A percentile compares a stretch with the other conserved stretches of the same genome.
Conservation (phyloP, 2,113 vertebrate species). For the Salvelinus sp. region DNA sequence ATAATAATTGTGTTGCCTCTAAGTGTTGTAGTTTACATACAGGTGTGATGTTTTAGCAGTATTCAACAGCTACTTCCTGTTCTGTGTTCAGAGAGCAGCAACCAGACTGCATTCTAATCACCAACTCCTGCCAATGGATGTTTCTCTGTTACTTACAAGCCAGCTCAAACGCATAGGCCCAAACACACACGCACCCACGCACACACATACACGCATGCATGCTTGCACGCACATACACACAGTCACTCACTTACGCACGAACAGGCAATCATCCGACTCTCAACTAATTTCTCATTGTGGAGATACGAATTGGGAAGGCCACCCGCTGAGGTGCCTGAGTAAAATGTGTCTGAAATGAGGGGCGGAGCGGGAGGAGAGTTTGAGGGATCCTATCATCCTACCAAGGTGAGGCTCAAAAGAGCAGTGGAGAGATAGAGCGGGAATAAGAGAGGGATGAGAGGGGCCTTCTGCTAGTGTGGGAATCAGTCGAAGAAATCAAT, state of each 20-base stretch:
- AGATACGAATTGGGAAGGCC: background rate
- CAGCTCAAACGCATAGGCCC: background rate
- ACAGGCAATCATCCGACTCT: background rate
- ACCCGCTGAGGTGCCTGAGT: background rate
- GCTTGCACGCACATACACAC: background rate
- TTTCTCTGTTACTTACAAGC: background rate
- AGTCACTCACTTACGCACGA: background rate
- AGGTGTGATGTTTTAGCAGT: background rate
- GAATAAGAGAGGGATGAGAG: background rate
- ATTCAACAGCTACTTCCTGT: background rate
- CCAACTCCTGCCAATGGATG: background rate
- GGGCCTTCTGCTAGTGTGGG: conserved; percentile 53
- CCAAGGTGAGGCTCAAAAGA: background rate
- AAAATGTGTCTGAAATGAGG: background rate
- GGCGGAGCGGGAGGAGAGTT: background rate
- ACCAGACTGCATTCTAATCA: background rate
- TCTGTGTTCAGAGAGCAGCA: background rate
- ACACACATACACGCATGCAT: too few species aligned
- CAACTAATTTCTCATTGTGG: background rate
- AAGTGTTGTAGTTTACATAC: background rate
- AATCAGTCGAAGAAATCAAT: conserved; percentile 76
- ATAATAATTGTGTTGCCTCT: background rate
- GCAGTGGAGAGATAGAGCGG: background rate
- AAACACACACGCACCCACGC: too few species aligned
- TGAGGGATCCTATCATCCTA: background rate